Conservation (phyloP, 1,140 invertebrate species). For the Sycophaga agraensis region DNA sequence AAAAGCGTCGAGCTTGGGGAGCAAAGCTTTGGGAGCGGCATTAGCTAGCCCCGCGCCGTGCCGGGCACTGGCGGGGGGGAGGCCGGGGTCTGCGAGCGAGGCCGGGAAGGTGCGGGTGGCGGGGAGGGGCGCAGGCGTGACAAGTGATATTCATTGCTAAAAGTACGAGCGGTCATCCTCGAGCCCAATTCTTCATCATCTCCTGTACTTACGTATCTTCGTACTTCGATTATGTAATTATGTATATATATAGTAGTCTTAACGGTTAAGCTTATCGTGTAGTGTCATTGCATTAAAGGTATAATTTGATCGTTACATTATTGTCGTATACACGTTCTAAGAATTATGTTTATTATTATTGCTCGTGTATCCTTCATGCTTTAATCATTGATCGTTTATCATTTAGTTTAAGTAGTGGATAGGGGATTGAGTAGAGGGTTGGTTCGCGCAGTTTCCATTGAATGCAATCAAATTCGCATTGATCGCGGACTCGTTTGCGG, state of each 20-base stretch:
- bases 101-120: no score
- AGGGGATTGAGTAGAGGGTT: neutral
- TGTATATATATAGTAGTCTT: slow-evolving; percentile 22
- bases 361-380: neutral
- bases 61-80: no score
- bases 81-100: no score
- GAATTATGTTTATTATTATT: slow-evolving; percentile 23
- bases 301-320: slow-evolving; percentile 37
- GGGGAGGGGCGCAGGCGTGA: no score
- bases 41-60: no score
- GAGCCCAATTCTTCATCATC: slow-evolving; percentile 54
- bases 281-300: slow-evolving; percentile 26
- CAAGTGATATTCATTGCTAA: slow-evolving; percentile 10
- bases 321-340: slow-evolving; percentile 37
- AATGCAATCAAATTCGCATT: slow-evolving; percentile 37
- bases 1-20: neutral
- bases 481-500: neutral
- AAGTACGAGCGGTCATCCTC: slow-evolving; percentile 50
- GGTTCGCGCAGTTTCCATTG: slow-evolving; percentile 52
- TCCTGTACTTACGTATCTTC: slow-evolving; percentile 26
- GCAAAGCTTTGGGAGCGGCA: no score
- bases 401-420: neutral
- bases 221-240: slow-evolving; percentile 28
- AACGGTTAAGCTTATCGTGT: slow-evolving; percentile 19
- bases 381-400: slow-evolving; percentile 15